A percentile compares a stretch with the other conserved stretches of the same genome.
These are phyloP conservation scores for Muntiacus muntjak DNA, from an alignment of 2,113 vertebrate species.

Conservation along the genomic window DNA sequence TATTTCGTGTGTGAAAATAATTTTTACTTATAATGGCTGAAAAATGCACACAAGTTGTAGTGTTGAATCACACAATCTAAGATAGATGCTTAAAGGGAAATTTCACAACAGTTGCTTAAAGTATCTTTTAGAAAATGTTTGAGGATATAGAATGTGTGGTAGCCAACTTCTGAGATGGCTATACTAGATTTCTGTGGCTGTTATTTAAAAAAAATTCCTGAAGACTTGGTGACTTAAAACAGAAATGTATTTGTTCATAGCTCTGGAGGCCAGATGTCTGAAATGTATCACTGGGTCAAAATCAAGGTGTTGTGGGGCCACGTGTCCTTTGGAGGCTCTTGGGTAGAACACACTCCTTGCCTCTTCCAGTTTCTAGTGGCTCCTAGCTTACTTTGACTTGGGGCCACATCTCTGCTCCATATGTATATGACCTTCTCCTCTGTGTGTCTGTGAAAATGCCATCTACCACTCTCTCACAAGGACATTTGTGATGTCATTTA, in stretches of 20 bases:
- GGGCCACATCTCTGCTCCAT: neutral
- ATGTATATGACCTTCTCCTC: neutral
- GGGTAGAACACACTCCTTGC: neutral
- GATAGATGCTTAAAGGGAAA: neutral
- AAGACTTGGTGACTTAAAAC: neutral
- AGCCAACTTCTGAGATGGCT: neutral
- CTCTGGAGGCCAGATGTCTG: neutral
- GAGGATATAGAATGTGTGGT: neutral
- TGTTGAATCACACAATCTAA: neutral
- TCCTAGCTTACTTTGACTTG: neutral
- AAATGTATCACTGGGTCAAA: neutral
- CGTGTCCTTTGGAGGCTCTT: neutral
- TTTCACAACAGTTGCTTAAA: neutral
- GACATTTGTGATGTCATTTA: neutral
- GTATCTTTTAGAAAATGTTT: neutral
- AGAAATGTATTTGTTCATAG: neutral
- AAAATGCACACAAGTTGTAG: neutral
- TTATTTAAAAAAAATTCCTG: neutral
- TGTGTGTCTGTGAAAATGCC: neutral
- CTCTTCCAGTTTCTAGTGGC: neutral
- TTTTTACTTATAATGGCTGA: neutral
- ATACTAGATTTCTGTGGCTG: neutral
- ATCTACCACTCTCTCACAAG: neutral
- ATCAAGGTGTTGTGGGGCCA: neutral
- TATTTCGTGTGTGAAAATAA: neutral